Evolutionary conservation across 2,113 vertebrate species (phyloP).

Genomic region (Siphamia tubifer): DNA sequence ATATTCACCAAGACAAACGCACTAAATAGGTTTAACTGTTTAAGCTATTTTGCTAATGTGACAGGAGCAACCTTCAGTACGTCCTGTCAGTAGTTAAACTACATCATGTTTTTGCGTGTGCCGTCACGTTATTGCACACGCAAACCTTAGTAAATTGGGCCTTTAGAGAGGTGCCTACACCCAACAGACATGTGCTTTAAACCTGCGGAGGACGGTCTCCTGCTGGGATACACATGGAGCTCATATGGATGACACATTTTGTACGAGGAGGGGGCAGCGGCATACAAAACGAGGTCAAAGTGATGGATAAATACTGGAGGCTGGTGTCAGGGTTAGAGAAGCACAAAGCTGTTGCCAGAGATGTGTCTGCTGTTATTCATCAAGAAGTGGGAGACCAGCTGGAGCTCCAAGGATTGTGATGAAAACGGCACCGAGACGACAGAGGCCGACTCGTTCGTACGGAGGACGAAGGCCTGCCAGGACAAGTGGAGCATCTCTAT

Average conservation of each 20-base stretch:
- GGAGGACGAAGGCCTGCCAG: background rate
- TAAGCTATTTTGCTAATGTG: too few species aligned
- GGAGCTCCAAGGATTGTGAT: background rate
- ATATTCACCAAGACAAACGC: too few species aligned
- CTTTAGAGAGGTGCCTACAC: too few species aligned
- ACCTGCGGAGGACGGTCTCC: background rate
- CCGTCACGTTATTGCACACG: too few species aligned
- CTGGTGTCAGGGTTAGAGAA: background rate
- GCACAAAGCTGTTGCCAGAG: background rate
- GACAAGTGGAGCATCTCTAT: background rate
- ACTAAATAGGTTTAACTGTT: too few species aligned
- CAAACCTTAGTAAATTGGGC: too few species aligned
- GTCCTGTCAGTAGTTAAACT: too few species aligned
- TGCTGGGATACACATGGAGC: background rate
- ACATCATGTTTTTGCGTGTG: too few species aligned
- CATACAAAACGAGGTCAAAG: constrained; percentile 12
- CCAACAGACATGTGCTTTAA: too few species aligned
- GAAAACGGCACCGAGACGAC: background rate
- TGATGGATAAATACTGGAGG: constrained; percentile 4
- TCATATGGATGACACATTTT: background rate
- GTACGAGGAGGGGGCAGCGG: background rate
- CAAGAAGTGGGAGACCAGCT: constrained; percentile 1
- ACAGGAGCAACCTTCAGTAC: too few species aligned
- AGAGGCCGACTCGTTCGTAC: background rate
- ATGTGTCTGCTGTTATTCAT: background rate